Base-by-base conservation (phyloP, 1,140 invertebrate genomes). In the Cherax quadricarinatus region DNA sequence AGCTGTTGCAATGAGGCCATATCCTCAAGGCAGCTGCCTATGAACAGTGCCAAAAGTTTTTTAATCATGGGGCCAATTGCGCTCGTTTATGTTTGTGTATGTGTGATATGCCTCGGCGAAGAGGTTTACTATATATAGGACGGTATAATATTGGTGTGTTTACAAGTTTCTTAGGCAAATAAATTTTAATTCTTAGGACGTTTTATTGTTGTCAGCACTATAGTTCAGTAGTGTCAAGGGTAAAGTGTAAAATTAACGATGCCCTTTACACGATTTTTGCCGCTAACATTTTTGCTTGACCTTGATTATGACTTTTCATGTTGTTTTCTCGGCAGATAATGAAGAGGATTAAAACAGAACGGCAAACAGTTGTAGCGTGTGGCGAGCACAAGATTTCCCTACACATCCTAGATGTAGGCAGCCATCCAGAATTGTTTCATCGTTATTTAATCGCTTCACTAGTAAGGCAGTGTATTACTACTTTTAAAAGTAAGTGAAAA, bases 21-120 rank as follows among this genome's bases (percentile, higher is more conserved):
- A 80, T 86, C 84, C 85, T 85, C 60, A 57, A 86, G 57, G 85
- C 24, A 49, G n/a, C 60, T 86, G 75, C 51, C 30, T 91, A 66
- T 66, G 70, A 85, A 49, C 73, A 49, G n/a, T 91, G 90, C 90
- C 90, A 91, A 91, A 62, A 60, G 24, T 88, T 30, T 79, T 88
- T 81, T 87, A 48, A 79, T 88, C 75, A 81, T 79, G 24, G 53
- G 30, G 62, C 79, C n/a, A 10, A 24, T 75, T 24, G 75, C 75
- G 60, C 86, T 18, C 16, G 73, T 88, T 79, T 48, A 14, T 53
- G 53, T 78, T 41, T 87, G 66, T 60, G 57, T 60, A 16, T 41
- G 30, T 41, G 30, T 41, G 2, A 16, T 12, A 60, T 60, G 57
- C 16, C 16, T 60, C 57, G 16, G 3, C 16, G 57, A 60, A 9